phyloP scores from a whole-genome alignment of 2,797 vertebrate species.

The Microctenopoma steveboyesi region DNA sequence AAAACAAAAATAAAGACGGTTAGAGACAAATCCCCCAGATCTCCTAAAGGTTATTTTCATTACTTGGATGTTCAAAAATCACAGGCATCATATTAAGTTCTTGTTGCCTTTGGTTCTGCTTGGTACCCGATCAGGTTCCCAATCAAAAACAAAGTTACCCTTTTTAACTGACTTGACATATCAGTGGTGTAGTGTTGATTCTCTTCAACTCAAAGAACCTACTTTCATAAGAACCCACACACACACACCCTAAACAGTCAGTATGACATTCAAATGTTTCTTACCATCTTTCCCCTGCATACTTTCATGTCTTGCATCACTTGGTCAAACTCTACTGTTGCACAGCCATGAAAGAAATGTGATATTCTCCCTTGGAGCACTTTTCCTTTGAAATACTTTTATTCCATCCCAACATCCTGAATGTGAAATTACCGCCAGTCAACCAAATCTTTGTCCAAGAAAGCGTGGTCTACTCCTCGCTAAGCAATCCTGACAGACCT shows the following conservation, averaged over 20 bases:
- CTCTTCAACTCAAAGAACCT: constrained; percentile 3
- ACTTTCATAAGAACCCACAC: constrained; percentile 22
- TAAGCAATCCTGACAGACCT: constrained; percentile 4
- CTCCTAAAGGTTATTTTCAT: not conserved
- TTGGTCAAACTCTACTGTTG: constrained; percentile 20
- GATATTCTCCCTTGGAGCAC: constrained; percentile 1
- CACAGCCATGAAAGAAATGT: constrained; percentile 21
- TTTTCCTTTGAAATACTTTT: constrained; percentile 37
- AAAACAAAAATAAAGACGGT: not conserved
- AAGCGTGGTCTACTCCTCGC: not conserved
- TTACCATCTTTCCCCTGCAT: not conserved
- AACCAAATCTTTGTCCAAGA: constrained; percentile 26
- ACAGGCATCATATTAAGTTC: not conserved
- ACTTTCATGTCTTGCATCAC: constrained; percentile 34
- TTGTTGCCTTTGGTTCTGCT: constrained; percentile 24
- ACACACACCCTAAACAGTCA: constrained; percentile 8
- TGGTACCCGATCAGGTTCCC: constrained; percentile 34
- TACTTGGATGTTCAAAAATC: not conserved
- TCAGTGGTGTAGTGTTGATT: not conserved
- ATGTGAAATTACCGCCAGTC: constrained; percentile 49
- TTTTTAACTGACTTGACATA: constrained; percentile 24
- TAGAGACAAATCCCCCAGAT: not conserved
- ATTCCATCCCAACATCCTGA: constrained; percentile 22
- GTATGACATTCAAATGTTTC: constrained; percentile 8
- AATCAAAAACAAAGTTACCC: constrained; percentile 35